phyloP scores from a whole-genome alignment of 2,113 vertebrate species.

The Sturnus vulgaris region DNA sequence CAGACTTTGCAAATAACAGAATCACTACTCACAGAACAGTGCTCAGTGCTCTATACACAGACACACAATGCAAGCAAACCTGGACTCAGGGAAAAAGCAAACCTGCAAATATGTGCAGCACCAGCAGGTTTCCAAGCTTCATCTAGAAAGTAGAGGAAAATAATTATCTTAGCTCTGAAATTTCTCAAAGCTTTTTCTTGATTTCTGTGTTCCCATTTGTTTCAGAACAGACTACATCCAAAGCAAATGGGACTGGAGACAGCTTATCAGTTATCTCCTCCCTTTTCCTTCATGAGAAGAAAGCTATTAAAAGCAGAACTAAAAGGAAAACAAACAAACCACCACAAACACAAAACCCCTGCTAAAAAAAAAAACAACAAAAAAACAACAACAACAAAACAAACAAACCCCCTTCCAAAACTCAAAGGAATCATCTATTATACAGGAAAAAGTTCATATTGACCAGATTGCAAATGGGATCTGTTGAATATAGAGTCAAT shows the following conservation, averaged over 20 bases:
- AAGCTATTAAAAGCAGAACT: background rate
- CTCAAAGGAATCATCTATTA: background rate
- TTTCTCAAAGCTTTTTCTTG: background rate
- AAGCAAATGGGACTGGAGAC: background rate
- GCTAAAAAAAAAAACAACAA: background rate
- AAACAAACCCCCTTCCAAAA: background rate
- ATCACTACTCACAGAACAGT: background rate
- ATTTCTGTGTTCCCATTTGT: background rate
- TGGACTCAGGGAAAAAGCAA: background rate
- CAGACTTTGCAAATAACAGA: background rate
- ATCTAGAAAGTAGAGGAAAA: background rate
- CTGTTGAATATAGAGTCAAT: background rate
- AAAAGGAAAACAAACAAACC: background rate
- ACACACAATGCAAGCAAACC: accelerated
- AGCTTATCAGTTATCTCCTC: background rate
- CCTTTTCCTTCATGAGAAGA: background rate
- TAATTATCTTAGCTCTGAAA: background rate
- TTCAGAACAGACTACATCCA: background rate
- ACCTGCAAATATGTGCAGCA: background rate
- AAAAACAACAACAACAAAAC: background rate
- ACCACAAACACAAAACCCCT: background rate
- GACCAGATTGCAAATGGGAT: background rate
- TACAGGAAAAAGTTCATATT: background rate
- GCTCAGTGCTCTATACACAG: background rate
- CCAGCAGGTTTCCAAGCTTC: background rate